Evolutionary conservation across 2,113 vertebrate species (phyloP), one percentile per base, ranked within the genome.

Genomic region (Zosterops japonicus): DNA sequence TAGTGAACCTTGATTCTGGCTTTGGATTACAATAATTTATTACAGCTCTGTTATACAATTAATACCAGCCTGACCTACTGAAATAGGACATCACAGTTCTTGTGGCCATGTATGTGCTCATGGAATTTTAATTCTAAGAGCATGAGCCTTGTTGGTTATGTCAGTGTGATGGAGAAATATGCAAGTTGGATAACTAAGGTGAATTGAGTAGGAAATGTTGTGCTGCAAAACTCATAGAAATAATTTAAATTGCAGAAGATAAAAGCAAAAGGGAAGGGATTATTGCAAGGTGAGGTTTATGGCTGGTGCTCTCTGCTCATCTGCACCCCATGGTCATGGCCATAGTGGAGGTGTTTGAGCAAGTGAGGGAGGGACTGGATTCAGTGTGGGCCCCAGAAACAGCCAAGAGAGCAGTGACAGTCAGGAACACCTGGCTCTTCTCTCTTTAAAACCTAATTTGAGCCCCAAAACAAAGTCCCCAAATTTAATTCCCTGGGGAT

Each of bases 281-380:
- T n/a, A n/a, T n/a, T n/a, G n/a, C n/a, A n/a, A n/a, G n/a, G n/a
- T n/a, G n/a, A 39, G 8, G 42, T 18, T 79, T 50, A 2, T 2
- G 11, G 13, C 25, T 44, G 28, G 21, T n/a, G 28, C 14, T 56
- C 11, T 42, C 25, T 41, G 46, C 28, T 77, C 28, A 6, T 7
- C 29, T 11, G 4, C 29, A 18, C 11, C 29, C 22, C 1, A 1
- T 6, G 67, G 25, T 24, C 55, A 4, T 21, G 72, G 81, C 8
- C 12, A 6, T 3, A 21, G 17, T 0, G 1, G 25, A 20, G 41
- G 24, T 5, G 1, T 41, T 13, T 9, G 56, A 53, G 50, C 8
- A 18, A 60, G 27, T 2, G 41, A 14, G 22, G 6, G 33, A 15
- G 14, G 35, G 39, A 41, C 31, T 10, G 16, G 50, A 4, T 47